Conservation (phyloP, 1,140 invertebrate genomes). For the Heliconius melpomene region DNA sequence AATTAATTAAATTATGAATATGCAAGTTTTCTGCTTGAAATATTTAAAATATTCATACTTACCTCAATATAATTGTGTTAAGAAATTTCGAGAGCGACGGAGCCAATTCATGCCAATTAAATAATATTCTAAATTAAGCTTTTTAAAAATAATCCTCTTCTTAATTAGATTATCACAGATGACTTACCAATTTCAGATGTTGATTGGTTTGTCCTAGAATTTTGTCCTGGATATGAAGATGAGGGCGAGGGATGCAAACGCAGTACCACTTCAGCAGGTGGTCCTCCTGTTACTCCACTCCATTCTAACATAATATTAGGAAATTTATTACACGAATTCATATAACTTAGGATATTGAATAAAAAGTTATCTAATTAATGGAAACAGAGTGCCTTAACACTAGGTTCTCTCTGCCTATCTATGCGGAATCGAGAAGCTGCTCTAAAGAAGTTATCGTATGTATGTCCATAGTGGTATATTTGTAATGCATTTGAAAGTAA, state of each 20-base stretch:
- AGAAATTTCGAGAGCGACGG: constrained; percentile 15
- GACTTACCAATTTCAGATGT: constrained; percentile 45
- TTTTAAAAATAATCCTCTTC: not conserved
- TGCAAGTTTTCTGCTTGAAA: not conserved
- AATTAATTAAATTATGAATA: not conserved
- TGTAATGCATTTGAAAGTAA: too few species aligned
- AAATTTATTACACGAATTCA: not conserved
- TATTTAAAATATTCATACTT: constrained; percentile 2
- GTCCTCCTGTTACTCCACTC: constrained; percentile 71
- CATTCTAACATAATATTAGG: constrained; percentile 57
- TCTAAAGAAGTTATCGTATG: too few species aligned
- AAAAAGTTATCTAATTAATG: too few species aligned
- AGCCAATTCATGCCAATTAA: constrained; percentile 10
- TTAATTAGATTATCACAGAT: not conserved
- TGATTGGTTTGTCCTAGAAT: constrained; percentile 50
- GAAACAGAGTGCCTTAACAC: too few species aligned
- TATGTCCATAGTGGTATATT: too few species aligned
- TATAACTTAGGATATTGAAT: not conserved
- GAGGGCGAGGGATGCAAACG: constrained; percentile 59
- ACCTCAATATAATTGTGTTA: not conserved
- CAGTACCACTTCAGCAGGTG: constrained; percentile 68
- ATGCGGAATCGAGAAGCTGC: too few species aligned
- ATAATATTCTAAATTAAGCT: not conserved
- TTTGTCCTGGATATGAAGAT: constrained; percentile 43
- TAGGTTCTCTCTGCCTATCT: too few species aligned